Evolutionary conservation across 1,140 invertebrate species (phyloP), one percentile per base, ranked within the genome.

Genomic region (Rhagoletis zephyria): DNA sequence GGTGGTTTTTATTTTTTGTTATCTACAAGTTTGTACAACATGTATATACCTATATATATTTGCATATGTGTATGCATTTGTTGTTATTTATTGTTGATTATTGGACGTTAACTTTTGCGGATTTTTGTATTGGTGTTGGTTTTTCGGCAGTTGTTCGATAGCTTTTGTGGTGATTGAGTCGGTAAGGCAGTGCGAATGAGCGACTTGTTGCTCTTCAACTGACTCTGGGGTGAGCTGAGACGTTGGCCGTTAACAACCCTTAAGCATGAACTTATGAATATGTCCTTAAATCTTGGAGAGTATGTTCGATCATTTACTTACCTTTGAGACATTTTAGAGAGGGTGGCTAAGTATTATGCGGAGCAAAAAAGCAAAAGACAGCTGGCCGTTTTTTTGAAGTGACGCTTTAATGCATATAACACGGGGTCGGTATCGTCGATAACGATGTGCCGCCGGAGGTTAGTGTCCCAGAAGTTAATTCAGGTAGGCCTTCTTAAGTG

Each of bases 1-100:
- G 74, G 74, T 56, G 74, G 48, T 81, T 81, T 81, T 81, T 56
- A 67, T 67, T 40, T 64, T 0, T 12, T 30, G 6, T 81, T 81
- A 81, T 81, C 74, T 81, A 30, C 7, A 81, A 51, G 74, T 81
- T 7, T 2, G 51, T 56, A 56, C 30, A 30, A 30, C 30, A 30
- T 0, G 70, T n/a, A n/a, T 56, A 1, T 56, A 81, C 48, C n/a
- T n/a, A n/a, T n/a, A n/a, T n/a, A n/a, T n/a, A n/a, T n/a, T n/a
- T n/a, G n/a, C n/a, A n/a, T 19, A 30, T 81, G 48, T 56, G 9
- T 56, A 6, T 56, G 51, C 64, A 67, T 5, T 56, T 81, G 48
- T 81, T 81, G n/a, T 51, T 48, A 7, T 48, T 45, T 16, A 12
- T 56, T 56, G 42, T 9, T 6, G 70, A 48, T 51, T 51, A 14